Evolutionary conservation across 2,888 invertebrate genomes (phyloP).

Genomic region (Chrysolina oricalcia): DNA sequence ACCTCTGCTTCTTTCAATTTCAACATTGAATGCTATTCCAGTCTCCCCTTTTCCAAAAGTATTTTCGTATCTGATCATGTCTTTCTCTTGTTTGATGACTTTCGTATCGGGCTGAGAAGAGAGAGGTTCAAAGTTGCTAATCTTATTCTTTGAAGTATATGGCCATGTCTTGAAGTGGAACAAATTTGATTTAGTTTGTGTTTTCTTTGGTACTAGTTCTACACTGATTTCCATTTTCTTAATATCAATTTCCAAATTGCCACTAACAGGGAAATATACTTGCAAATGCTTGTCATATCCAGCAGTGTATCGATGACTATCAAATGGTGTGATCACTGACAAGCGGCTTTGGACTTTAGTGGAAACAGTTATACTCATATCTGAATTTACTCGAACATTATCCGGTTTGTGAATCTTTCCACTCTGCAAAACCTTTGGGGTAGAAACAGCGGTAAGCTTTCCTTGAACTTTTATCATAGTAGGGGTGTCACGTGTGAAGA

Average conservation of each 20-base stretch:
- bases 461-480: constrained; percentile 75
- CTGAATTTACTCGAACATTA: constrained; percentile 70
- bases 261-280: constrained; percentile 74
- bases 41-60: constrained; percentile 72
- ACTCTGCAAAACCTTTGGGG: constrained; percentile 65
- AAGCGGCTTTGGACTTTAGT: constrained; percentile 76
- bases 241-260: constrained; percentile 72
- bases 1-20: constrained; percentile 74
- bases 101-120: constrained; percentile 72
- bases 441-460: constrained; percentile 71
- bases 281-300: constrained; percentile 79
- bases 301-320: constrained; percentile 74
- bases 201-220: constrained; percentile 72
- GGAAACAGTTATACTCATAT: constrained; percentile 74
- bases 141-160: constrained; percentile 77
- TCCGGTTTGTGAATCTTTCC: constrained; percentile 65
- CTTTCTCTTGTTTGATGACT: constrained; percentile 66
- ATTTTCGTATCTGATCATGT: constrained; percentile 62
- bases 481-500: constrained; percentile 78
- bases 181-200: constrained; percentile 73
- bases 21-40: constrained; percentile 75
- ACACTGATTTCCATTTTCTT: constrained; percentile 72
- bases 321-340: constrained; percentile 79
- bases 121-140: constrained; percentile 74
- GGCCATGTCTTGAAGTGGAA: constrained; percentile 78